Conservation (phyloP, 2,888 invertebrate species). For the Micoletzkya japonica region DNA sequence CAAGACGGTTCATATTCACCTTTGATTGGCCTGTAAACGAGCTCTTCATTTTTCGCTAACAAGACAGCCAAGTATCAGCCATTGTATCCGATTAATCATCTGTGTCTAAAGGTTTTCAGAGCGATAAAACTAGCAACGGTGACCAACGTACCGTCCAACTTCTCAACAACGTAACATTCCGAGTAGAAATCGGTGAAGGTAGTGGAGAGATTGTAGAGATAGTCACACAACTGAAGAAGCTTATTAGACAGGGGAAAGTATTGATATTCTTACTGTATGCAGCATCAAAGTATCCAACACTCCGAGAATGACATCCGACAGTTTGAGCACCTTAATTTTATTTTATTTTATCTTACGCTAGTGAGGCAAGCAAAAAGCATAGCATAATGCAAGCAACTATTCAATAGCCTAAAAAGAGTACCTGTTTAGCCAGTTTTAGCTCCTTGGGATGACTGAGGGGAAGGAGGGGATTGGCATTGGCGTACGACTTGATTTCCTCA, state of each 20-base stretch:
- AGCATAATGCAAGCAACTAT: conserved; percentile 32
- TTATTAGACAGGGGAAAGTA: background rate
- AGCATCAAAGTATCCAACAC: conserved; percentile 71
- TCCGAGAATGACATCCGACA: conserved; percentile 83
- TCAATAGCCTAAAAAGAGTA: conserved; percentile 41
- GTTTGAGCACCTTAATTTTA: conserved; percentile 72
- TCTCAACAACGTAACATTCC: conserved; percentile 93
- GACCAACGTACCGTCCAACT: conserved; percentile 72
- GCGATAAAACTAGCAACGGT: too few relatives aligned
- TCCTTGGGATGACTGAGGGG: conserved; percentile 84
- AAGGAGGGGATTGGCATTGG: conserved; percentile 70
- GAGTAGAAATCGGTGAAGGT: conserved; percentile 96
- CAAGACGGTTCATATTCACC: conserved; percentile 82
- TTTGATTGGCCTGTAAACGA: conserved; percentile 32
- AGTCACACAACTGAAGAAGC: conserved; percentile 73
- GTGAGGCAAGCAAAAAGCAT: too few relatives aligned
- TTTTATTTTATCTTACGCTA: background rate
- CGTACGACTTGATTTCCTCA: conserved; percentile 70
- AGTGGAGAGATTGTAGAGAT: conserved; percentile 88
- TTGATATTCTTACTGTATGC: conserved; percentile 65
- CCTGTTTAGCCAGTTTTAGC: conserved; percentile 84
- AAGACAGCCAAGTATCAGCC: too few relatives aligned
- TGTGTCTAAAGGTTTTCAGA: too few relatives aligned
- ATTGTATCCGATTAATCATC: too few relatives aligned
- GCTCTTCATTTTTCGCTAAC: background rate